Conservation (phyloP, 2,797 vertebrate genomes). For the Galaxias olidus region DNA sequence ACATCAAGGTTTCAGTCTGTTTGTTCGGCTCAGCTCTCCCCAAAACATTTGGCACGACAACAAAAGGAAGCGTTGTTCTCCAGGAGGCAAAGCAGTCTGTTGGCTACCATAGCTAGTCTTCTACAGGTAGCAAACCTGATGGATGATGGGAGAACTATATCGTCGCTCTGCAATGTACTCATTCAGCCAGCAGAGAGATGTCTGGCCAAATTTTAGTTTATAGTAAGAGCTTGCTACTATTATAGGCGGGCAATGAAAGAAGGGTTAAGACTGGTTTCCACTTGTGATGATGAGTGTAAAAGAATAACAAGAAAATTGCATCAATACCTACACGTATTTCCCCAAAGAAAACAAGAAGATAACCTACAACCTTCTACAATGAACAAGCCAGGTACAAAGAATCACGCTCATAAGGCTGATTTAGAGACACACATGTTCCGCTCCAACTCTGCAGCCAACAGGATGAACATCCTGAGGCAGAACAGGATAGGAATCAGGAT, state of each 20-base stretch:
- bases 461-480: slow-evolving; percentile 93
- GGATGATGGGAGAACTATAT: not conserved
- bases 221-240: slow-evolving; percentile 91
- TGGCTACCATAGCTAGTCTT: slow-evolving; percentile 97
- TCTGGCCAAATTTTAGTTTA: not conserved
- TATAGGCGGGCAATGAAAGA: slow-evolving; percentile 95
- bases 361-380: too few species aligned
- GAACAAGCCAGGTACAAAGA: too few species aligned
- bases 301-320: slow-evolving; percentile 36
- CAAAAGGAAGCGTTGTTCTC: too few species aligned
- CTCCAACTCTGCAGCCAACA: too few species aligned
- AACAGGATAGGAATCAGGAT: slow-evolving; percentile 92
- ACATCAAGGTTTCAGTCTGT: slow-evolving; percentile 83
- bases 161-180: not conserved
- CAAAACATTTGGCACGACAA: too few species aligned
- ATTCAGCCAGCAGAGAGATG: slow-evolving; percentile 29
- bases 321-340: not conserved
- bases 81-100: slow-evolving; percentile 93
- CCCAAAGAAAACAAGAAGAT: too few species aligned
- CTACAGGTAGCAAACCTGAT: slow-evolving; percentile 95
- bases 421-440: slow-evolving; percentile 83
- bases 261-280: slow-evolving; percentile 92
- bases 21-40: too few species aligned
- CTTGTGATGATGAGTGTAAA: slow-evolving; percentile 95
- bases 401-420: too few species aligned